Evolutionary conservation across 1,140 invertebrate species (phyloP).

Genomic region (Coenobita brevimanus): DNA sequence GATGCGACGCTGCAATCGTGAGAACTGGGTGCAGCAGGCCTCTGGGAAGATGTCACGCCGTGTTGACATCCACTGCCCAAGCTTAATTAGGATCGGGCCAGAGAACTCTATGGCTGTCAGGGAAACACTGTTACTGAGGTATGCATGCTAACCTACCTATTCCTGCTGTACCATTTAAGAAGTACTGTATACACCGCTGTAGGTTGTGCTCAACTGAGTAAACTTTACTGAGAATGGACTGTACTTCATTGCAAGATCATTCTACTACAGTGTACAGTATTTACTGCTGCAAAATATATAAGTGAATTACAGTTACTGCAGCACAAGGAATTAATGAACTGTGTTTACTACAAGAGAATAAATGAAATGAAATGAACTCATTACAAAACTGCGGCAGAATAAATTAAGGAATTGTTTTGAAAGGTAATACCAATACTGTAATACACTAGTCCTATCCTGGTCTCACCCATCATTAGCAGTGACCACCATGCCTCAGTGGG

Average conservation of each 20-base stretch:
- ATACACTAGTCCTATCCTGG: neutral
- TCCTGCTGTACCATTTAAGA: neutral
- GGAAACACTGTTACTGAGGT: neutral
- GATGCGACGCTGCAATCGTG: slow-evolving; percentile 73
- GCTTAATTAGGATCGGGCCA: slow-evolving; percentile 76
- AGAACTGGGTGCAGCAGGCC: slow-evolving; percentile 73
- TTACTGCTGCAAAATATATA: too few relatives aligned
- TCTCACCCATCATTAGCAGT: slow-evolving; percentile 38
- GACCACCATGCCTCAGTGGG: slow-evolving; percentile 41
- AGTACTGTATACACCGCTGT: neutral
- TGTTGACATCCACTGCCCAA: slow-evolving; percentile 76
- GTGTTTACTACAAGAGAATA: too few relatives aligned
- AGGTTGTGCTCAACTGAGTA: too few relatives aligned
- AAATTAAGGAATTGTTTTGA: neutral
- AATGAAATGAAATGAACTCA: neutral
- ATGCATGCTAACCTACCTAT: neutral
- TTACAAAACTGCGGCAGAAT: neutral
- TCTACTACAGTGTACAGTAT: too few relatives aligned
- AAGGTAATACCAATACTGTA: neutral
- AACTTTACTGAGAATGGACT: too few relatives aligned
- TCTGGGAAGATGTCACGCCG: slow-evolving; percentile 74
- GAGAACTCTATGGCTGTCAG: slow-evolving; percentile 73
- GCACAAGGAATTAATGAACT: too few relatives aligned
- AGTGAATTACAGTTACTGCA: too few relatives aligned
- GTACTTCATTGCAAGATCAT: too few relatives aligned